A percentile compares a stretch with the other conserved stretches of the same genome.
These are phyloP conservation scores for Dusona sp. DNA, from an alignment of 2,888 invertebrate genomes.

Conservation along the genomic window DNA sequence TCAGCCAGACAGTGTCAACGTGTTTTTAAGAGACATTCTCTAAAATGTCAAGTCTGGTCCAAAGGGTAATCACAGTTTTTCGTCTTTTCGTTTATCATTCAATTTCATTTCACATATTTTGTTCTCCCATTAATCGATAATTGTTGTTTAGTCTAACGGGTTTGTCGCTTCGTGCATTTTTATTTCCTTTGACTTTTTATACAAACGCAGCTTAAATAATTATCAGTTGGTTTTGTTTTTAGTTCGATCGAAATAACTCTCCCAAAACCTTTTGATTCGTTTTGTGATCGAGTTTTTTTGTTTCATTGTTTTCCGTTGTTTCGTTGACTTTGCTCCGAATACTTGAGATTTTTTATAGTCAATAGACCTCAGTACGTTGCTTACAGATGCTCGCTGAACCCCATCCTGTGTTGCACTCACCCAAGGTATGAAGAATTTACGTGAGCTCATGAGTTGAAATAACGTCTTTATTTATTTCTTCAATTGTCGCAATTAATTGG, in stretches of 20 bases:
- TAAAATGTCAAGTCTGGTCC: slow-evolving; percentile 96
- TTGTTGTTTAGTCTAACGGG: slow-evolving; percentile 39
- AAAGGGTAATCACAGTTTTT: slow-evolving; percentile 90
- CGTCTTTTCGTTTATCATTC: slow-evolving; percentile 37
- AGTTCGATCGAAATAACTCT: slow-evolving; percentile 1
- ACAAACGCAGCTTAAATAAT: slow-evolving; percentile 30
- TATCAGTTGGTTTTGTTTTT: background rate
- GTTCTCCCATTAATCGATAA: slow-evolving; percentile 50
- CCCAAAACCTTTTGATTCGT: slow-evolving; percentile 1
- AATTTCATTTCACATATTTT: slow-evolving; percentile 33
- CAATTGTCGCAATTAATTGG: background rate
- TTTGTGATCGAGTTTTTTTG: slow-evolving; percentile 10
- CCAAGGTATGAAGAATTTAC: slow-evolving; percentile 81
- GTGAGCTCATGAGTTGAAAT: slow-evolving; percentile 50
- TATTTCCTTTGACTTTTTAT: slow-evolving; percentile 28
- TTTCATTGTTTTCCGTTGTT: background rate
- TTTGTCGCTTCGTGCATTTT: slow-evolving; percentile 22
- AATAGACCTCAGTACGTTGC: slow-evolving; percentile 82
- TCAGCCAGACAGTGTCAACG: slow-evolving; percentile 92
- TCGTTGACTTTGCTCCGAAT: slow-evolving; percentile 18
- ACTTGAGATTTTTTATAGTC: slow-evolving; percentile 74
- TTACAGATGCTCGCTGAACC: slow-evolving; percentile 84
- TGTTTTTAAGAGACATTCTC: slow-evolving; percentile 94
- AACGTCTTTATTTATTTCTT: slow-evolving; percentile 10
- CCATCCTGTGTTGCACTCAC: slow-evolving; percentile 84